Evolutionary conservation across 1,140 invertebrate genomes (phyloP), one percentile per base, ranked within the genome.

Genomic region (Pachyrhynchus sulphureomaculatus): DNA sequence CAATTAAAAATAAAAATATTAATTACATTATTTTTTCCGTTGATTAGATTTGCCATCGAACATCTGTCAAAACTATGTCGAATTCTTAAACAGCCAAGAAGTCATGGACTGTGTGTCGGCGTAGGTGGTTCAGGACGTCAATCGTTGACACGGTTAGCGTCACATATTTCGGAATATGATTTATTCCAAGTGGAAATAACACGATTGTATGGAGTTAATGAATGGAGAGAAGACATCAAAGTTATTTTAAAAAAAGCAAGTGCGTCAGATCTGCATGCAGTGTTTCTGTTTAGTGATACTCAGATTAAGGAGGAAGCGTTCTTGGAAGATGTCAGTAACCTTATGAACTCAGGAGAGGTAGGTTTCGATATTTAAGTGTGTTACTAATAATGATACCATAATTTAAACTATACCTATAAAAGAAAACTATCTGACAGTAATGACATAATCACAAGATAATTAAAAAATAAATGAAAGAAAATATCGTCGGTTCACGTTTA

Each of bases 111-210:
- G 54, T 80, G 95, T 12, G 85, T 94, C 65, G 95, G 95, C 9
- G 88, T 96, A 41, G 93, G 93, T 17, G 95, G 95, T 48, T 95
- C 92, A 33, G 95, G 95, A 18, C 81, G 93, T 53, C 93, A 97
- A 79, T 96, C 93, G 18, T 82, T 96, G 32, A 91, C 92, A 0
- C 82, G 91, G 61, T 80, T 98, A 51, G 91, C 95, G 12, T 88
- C 93, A 12, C 93, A 96, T 74, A 96, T 98, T 75, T 90, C 91
- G 59, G 93, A 96, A 73, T 95, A 94, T 79, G 93, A 96, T 67
- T 79, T 97, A 0, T 94, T 92, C 73, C 81, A 93, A 86, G 88
- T 97, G 36, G 94, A 97, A 81, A 93, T 97, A 69, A 91, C 87
- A 49, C 88, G 92, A 75, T 86, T 84, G 24, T 97, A 98, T 75